Evolutionary conservation across 2,113 vertebrate genomes (phyloP), one percentile per base, ranked within the genome.

Genomic region (Tricholaema leucomelas): DNA sequence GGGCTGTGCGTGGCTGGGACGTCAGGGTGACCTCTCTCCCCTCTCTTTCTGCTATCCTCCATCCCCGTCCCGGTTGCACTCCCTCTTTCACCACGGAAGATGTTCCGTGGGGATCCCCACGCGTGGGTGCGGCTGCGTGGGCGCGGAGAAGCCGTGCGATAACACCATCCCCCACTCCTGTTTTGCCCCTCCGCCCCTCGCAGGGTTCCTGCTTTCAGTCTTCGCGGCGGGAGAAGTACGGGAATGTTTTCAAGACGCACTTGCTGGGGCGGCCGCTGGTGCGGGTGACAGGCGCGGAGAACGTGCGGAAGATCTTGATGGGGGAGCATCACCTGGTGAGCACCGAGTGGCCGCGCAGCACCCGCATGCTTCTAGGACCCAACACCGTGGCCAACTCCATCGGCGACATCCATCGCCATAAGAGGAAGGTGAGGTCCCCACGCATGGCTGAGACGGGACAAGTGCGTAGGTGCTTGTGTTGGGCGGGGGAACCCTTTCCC

Each of bases 191-290:
- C 8, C 40, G 15, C 6, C 6, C 35, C 18, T 19, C n/a, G 11
- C 70, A 98, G 98, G 98, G 98, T 12, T 98, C 98, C 4, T 96
- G 97, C 69, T 98, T 98, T 96, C 98, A 99, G 14, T 97, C 98
- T 2, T 98, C 98, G 0, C 96, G 97, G 72, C 88, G 98, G 69
- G 98, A 99, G 96, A 98, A 98, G 72, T 99, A 99, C 70, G 99
- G 99, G 35, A 99, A 99, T 75, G 99, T 99, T 38, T 99, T 99
- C 95, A 99, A 99, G 98, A 99, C 99, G 15, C 99, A 99, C 90
- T 97, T 99, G 87, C 96, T 99, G 89, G 99, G 99, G 15, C 98
- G 99, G 24, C 99, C 99, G 6, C 97, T 99, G 93, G 98, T 99
- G 93, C 98, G 99, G 17, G 99, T 99, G 90, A 99, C 99, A 0